Base-by-base conservation (phyloP, 1,140 invertebrate genomes). In the Apis laboriosa region DNA sequence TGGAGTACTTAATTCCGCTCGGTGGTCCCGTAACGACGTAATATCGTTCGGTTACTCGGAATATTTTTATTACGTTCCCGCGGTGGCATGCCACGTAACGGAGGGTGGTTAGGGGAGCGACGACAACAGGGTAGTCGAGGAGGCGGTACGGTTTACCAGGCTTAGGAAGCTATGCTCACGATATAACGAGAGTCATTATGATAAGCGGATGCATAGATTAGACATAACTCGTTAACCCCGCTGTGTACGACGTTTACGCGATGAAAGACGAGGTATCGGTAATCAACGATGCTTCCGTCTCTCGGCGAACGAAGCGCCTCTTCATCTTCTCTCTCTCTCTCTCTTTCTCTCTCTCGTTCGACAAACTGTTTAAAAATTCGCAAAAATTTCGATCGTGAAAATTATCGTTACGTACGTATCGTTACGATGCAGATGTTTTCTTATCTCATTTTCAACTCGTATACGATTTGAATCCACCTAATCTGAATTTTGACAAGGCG, bases 181-280 rank as follows among this genome's bases (percentile, higher is more conserved):
- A 91, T 90, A 91, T 92, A 93, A 93, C 89, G 92, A 91, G 86
- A 85, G 88, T 88, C 92, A 94, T 94, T 94, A 94, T 94, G 92
- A 92, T 93, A 93, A 93, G 93, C 90, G 90, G 90, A 92, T 90
- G 92, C 93, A 93, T 93, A 94, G 93, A 93, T 93, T 93, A 93
- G 91, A 89, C 90, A 92, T 94, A 93, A 93, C 91, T 93, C 91
- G 90, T 93, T 92, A 92, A 89, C 88, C 89, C 90, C 87, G 86
- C 92, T 93, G 92, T 84, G 84, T 83, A 49, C 90, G 90, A 92
- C 84, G 86, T 72, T n/a, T 60, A 55, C 28, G 79, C 28, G 79
- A 58, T 43, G 72, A 81, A 63, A 70, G 55, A 68, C 51, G 17
- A 68, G 28, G 73, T 60, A 77, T 76, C 73, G 49, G 43, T 49